phyloP scores from a whole-genome alignment of 1,140 invertebrate species.

The Notospermus geniculatus region DNA sequence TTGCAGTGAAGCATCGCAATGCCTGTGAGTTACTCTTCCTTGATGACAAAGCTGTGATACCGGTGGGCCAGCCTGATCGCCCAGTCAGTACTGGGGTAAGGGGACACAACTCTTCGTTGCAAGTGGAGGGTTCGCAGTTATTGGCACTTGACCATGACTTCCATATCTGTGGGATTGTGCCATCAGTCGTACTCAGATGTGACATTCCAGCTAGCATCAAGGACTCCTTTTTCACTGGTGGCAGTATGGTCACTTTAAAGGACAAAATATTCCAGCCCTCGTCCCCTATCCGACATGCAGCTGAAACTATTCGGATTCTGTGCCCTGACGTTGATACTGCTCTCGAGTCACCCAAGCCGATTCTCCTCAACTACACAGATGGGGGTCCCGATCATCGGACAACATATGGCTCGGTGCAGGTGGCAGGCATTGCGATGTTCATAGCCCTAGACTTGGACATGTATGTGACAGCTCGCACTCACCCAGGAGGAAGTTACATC shows the following conservation, averaged over 20 bases:
- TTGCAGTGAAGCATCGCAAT: slow-evolving; percentile 22
- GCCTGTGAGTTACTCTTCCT: slow-evolving; percentile 13
- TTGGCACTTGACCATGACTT: background rate
- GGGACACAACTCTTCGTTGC: background rate
- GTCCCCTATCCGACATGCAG: background rate
- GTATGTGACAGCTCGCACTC: background rate
- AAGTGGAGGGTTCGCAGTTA: background rate
- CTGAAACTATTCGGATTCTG: slow-evolving; percentile 9
- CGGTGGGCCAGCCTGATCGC: background rate
- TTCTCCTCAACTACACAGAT: background rate
- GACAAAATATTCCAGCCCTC: background rate
- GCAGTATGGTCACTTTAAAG: background rate
- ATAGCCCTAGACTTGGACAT: background rate
- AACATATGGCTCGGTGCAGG: background rate
- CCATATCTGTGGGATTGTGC: background rate
- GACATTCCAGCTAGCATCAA: background rate
- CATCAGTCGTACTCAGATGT: background rate
- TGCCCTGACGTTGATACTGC: too few relatives aligned
- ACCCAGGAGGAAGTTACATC: background rate
- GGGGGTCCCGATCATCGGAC: background rate
- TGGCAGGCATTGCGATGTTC: background rate
- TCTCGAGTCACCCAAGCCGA: too few relatives aligned
- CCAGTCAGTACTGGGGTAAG: background rate
- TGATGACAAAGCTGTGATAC: too few relatives aligned
- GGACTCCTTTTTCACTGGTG: background rate